These are phyloP conservation scores for Dendrophyllia cribrosa DNA, from an alignment of 64 coral and sea anemone genomes.

Conservation along the genomic window DNA sequence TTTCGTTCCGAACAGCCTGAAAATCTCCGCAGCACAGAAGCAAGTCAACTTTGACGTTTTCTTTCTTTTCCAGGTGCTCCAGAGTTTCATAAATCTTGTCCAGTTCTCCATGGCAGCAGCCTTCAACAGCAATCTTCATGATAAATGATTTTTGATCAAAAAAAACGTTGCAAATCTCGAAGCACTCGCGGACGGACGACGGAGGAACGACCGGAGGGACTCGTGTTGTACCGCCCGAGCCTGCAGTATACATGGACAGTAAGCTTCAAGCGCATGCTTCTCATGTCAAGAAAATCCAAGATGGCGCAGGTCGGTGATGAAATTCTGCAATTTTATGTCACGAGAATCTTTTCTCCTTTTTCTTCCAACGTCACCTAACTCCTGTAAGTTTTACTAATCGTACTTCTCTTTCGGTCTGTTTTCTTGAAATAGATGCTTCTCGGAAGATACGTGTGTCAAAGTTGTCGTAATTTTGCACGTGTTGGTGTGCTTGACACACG, in stretches of 20 bases:
- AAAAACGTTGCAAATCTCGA: background rate
- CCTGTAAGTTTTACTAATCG: background rate
- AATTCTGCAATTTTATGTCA: background rate
- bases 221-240: background rate
- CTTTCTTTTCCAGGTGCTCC: conserved; percentile 78
- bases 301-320: conserved; percentile 92
- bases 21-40: conserved; percentile 99
- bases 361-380: background rate
- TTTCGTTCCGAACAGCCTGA: conserved; percentile 89
- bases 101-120: conserved; percentile 94
- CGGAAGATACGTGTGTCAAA: conserved; percentile 79
- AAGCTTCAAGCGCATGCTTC: conserved; percentile 31
- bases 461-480: conserved; percentile 80
- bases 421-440: conserved; percentile 68
- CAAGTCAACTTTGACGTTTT: conserved; percentile 90
- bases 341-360: background rate
- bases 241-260: conserved; percentile 1
- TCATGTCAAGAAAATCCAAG: conserved; percentile 38
- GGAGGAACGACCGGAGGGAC: too few species aligned
- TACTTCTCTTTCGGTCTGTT: background rate
- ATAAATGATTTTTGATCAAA: background rate
- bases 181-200: background rate
- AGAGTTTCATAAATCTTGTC: conserved; percentile 97
- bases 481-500: conserved; percentile 60
- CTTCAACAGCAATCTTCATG: conserved; percentile 98